Base-by-base conservation (phyloP, 2,113 vertebrate species). In the Lepidothrix coronata region DNA sequence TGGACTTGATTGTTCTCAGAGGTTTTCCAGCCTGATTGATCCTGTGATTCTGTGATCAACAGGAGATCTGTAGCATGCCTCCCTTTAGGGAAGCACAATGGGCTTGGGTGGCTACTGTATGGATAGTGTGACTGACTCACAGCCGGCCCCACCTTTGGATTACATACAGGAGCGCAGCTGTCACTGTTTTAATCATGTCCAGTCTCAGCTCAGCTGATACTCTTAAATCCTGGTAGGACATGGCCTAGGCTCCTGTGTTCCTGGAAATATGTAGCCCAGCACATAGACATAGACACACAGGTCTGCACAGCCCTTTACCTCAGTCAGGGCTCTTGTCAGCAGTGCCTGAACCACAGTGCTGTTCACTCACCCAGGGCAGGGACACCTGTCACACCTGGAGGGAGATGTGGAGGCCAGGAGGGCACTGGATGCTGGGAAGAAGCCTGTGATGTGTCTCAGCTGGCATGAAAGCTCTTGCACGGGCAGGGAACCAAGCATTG, bases 61-160 rank as follows among this genome's bases (percentile, higher is more conserved):
- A 7, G 43, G 19, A 13, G n/a, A 41, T 37, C 11, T 16, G 9
- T 5, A 44, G 19, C 0, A 0, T 39, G 31, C 17, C 1, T 3
- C 20, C 10, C 27, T 10, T 11, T 21, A n/a, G 49, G 35, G 30
- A 8, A 41, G 22, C 0, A 2, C 12, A 27, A 4, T 14, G 54
- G 58, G 41, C 41, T 62, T 8, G 2, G 24, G 33, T 52, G 59
- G 43, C 71, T 39, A 7, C 52, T 54, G n/a, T 11, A 31, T 14
- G n/a, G 8, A 12, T 5, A 31, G 54, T 0, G 28, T 7, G 61
- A 31, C 2, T 51, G 66, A 68, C 22, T 58, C 27, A 37, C 1
- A 51, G 72, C 39, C 65, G 51, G 27, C 44, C n/a, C 31, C 8
- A 62, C 6, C 82, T 20, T 27, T 27, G 48, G 14, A 33, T 66